These are phyloP conservation scores for Steinernema hermaphroditum DNA, from an alignment of 2,888 invertebrate species.

Conservation along the genomic window DNA sequence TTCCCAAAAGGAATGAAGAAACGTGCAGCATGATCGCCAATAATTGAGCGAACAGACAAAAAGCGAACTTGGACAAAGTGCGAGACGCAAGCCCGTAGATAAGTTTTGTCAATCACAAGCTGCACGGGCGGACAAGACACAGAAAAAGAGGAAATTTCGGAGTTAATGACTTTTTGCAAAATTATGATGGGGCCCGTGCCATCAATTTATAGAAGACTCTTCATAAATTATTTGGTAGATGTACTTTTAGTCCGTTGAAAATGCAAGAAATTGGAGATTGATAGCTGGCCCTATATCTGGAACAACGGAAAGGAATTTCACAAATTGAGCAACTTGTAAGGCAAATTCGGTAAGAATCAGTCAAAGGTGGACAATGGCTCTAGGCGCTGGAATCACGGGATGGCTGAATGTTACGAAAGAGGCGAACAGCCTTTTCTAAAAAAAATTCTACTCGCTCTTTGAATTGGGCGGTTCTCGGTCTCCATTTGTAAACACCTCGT, in stretches of 20 bases:
- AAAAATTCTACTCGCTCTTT: too few relatives aligned
- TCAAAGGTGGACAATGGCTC: too few relatives aligned
- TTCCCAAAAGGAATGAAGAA: not conserved
- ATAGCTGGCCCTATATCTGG: not conserved
- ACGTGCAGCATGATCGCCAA: not conserved
- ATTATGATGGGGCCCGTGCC: not conserved
- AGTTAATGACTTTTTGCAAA: not conserved
- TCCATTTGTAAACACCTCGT: too few relatives aligned
- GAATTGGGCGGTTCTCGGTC: too few relatives aligned
- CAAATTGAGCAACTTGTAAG: too few relatives aligned
- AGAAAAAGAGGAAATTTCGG: too few relatives aligned
- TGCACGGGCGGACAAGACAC: not conserved
- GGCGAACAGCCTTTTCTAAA: too few relatives aligned
- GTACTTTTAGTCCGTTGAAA: not conserved
- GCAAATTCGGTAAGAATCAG: too few relatives aligned
- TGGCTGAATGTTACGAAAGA: too few relatives aligned
- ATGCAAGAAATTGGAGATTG: not conserved
- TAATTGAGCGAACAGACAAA: not conserved
- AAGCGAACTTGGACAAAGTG: not conserved
- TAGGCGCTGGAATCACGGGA: too few relatives aligned
- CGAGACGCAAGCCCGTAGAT: not conserved
- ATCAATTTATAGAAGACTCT: conserved; percentile 3
- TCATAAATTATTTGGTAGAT: conserved; percentile 8
- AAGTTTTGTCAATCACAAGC: conserved; percentile 8
- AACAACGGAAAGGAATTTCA: too few relatives aligned